Evolutionary conservation across 2,113 vertebrate species (phyloP).

Genomic region (Amblyopsis rosae): DNA sequence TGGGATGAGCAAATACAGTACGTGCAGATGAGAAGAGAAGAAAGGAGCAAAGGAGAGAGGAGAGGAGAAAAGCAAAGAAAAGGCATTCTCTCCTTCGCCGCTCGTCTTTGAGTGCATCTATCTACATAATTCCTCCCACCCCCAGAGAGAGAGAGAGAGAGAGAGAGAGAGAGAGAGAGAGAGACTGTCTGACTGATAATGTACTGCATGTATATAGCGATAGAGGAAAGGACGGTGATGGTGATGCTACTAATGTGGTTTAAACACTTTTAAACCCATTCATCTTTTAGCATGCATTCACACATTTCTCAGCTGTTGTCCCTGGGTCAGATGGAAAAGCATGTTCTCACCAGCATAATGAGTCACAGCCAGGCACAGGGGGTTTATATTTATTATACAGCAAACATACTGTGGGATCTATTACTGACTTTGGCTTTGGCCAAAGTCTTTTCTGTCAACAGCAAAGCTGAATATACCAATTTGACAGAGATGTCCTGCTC

Average conservation of each 20-base stretch:
- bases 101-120: neutral
- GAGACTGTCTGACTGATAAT: too few species aligned
- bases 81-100: neutral
- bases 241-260: slow-evolving; percentile 1
- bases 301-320: neutral
- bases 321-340: neutral
- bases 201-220: neutral
- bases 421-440: neutral
- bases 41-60: neutral
- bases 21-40: neutral
- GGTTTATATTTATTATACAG: neutral
- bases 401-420: slow-evolving; percentile 6
- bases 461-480: too few species aligned
- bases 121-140: neutral
- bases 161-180: neutral
- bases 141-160: neutral
- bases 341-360: neutral
- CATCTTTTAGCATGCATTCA: slow-evolving; percentile 19
- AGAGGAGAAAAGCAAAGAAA: too few species aligned
- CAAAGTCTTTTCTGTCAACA: neutral
- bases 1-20: too few species aligned
- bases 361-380: neutral
- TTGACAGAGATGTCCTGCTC: too few species aligned
- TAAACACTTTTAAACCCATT: slow-evolving; percentile 12
- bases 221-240: neutral